Base-by-base conservation (phyloP, 2,888 invertebrate genomes). In the Petrolisthes cinctipes region DNA sequence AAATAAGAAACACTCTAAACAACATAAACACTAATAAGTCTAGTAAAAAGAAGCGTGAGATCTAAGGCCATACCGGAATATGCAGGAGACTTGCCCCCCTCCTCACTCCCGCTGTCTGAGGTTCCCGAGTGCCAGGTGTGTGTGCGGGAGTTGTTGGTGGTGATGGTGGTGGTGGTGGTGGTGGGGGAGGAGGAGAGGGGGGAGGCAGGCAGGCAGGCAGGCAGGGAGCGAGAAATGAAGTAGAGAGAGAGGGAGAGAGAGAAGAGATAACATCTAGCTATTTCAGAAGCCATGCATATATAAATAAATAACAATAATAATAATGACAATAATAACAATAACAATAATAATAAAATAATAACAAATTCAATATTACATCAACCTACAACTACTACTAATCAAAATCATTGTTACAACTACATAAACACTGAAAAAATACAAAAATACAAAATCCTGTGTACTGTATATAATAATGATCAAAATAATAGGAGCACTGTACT, bases 91-190 rank as follows among this genome's bases (percentile, higher is more conserved):
- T 76, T 75, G 54, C 82, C 86, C 57, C 82, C 86, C 75, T 86
- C 86, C 66, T 86, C 86, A 82, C 86, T 86, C 78, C 86, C 82
- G 82, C 82, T 86, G 86, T 86, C 86, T 86, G 86, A n/a, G 66
- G 54, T 53, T 37, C 71, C 6, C 71, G n/a, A 11, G 71, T 53
- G 11, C 51, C 71, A 53, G 11, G 54, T 53, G 79, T 23, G 37
- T 61, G 66, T 66, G 68, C 61, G 2, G 37, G 37, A 37, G 23
- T 7, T 9, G 71, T 20, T 73, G 20, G n/a, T 73, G 73, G 73
- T 73, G 73, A n/a, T 73, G 73, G n/a, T 73, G 73, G 79, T 79
- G 56, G 79, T 53, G 56, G 79, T 68, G 53, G 68, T 66, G 37
- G 57, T 81, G 23, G 23, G 51, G 61, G 71, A 54, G 68, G 53